Conservation (phyloP, 2,113 vertebrate genomes). For the Colistium nudipinnis region DNA sequence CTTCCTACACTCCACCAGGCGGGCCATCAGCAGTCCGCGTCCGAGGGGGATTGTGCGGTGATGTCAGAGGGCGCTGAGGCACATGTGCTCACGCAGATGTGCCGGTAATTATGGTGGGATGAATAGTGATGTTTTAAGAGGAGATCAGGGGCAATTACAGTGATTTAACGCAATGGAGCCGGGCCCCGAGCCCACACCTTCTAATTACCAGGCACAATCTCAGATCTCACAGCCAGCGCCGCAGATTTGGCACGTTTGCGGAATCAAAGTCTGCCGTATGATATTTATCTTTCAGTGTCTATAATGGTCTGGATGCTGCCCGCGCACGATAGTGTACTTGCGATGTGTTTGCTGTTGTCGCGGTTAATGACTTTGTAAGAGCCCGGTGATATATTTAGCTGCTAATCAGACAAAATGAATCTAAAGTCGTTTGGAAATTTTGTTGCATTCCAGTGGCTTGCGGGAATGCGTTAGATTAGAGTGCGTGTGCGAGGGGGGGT, state of each 20-base stretch:
- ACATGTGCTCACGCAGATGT: slow-evolving; percentile 73
- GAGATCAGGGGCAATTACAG: slow-evolving; percentile 77
- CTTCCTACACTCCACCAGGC: slow-evolving; percentile 2
- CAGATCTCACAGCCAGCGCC: slow-evolving; percentile 43
- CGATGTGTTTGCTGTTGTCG: slow-evolving; percentile 57
- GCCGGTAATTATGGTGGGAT: slow-evolving; percentile 75
- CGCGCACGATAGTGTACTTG: slow-evolving; percentile 8
- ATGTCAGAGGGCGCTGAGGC: slow-evolving; percentile 68
- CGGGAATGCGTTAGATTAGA: slow-evolving; percentile 44
- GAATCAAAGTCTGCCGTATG: slow-evolving; percentile 48
- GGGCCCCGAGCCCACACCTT: slow-evolving; percentile 62
- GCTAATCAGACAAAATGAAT: slow-evolving; percentile 78
- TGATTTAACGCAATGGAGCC: slow-evolving; percentile 73
- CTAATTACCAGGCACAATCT: slow-evolving; percentile 63
- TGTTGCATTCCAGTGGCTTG: slow-evolving; percentile 68
- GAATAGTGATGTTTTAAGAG: slow-evolving; percentile 77
- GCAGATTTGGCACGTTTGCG: slow-evolving; percentile 63
- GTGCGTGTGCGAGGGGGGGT: slow-evolving; percentile 29
- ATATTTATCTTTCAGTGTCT: slow-evolving; percentile 66
- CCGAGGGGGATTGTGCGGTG: slow-evolving; percentile 29
- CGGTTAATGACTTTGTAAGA: slow-evolving; percentile 72
- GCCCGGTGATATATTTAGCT: slow-evolving; percentile 75
- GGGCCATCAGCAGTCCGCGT: slow-evolving; percentile 9
- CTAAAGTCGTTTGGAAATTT: slow-evolving; percentile 71
- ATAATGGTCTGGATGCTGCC: slow-evolving; percentile 55